These are phyloP conservation scores for Periophthalmodon schlosseri DNA, from an alignment of 2,113 vertebrate species.

Conservation along the genomic window DNA sequence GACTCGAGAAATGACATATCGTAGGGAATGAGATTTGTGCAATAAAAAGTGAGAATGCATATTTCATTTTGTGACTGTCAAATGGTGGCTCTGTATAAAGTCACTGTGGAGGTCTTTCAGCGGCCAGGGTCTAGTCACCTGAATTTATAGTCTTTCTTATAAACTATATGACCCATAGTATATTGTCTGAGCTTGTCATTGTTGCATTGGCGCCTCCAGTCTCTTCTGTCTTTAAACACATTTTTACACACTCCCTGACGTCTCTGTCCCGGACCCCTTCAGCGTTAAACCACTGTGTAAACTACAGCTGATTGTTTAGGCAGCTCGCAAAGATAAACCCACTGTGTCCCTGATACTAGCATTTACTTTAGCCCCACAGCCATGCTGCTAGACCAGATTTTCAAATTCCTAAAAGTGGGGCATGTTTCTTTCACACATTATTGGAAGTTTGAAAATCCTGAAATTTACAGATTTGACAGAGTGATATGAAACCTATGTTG, in stretches of 20 bases:
- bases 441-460: too few relatives aligned
- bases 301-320: conserved; percentile 66
- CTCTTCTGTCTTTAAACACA: conserved; percentile 18
- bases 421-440: too few relatives aligned
- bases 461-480: too few relatives aligned
- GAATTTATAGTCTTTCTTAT: background rate
- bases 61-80: background rate
- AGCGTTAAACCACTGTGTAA: conserved; percentile 57
- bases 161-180: background rate
- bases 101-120: background rate
- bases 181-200: background rate
- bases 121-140: background rate
- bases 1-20: too few relatives aligned
- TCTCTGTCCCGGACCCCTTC: conserved; percentile 26
- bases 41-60: background rate
- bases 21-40: too few relatives aligned
- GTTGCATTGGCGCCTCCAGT: background rate
- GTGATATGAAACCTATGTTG: too few relatives aligned
- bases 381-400: background rate
- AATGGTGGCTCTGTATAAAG: background rate
- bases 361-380: conserved; percentile 35
- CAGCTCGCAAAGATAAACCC: conserved; percentile 55
- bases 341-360: conserved; percentile 32
- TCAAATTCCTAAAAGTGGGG: background rate
- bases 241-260: conserved; percentile 14